Base-by-base conservation (phyloP, 2,888 invertebrate species). In the Tinea pellionella region DNA sequence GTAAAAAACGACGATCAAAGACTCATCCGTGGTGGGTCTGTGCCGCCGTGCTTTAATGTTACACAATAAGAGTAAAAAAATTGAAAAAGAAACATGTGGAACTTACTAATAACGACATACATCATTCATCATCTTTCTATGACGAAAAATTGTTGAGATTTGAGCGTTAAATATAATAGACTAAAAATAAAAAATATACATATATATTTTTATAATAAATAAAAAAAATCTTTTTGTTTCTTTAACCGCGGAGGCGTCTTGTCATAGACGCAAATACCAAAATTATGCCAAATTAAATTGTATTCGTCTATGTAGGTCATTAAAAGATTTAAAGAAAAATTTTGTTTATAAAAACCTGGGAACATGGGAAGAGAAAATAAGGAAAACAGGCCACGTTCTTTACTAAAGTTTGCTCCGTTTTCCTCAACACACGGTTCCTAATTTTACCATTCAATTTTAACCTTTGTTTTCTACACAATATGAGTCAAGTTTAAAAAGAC, bases 1-100 rank as follows among this genome's bases (percentile, higher is more conserved):
- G 73, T 73, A 75, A 77, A 75, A 55, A 73, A 73, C 64, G 67
- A 61, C 69, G 71, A 71, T 74, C 72, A 71, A 71, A 70, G 70
- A 66, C 63, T 64, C 65, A 64, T 65, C 66, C 66, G 68, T 71
- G 73, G 73, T 71, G 71, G 72, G 67, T 72, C 64, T 16, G 47
- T 16, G 47, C 12, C 41, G 41, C 41, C 13, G 47, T 8, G 65
- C 65, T 59, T 66, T 69, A 74, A 67, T 66, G 68, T 64, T 64
- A 65, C 65, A 75, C 72, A 74, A 75, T 73, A 73, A 71, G 67
- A 72, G 65, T 69, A 71, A 70, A 69, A 72, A 66, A 47, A 47
- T 16, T 9, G 9, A 47, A 13, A 47, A 16, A 47, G 47, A 67
- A 62, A 62, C 61, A 15, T 47, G 15, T 47, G 9, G 15, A 16